These are phyloP conservation scores for Rhodophaea formosa DNA, from an alignment of 2,888 invertebrate species.

Conservation along the genomic window DNA sequence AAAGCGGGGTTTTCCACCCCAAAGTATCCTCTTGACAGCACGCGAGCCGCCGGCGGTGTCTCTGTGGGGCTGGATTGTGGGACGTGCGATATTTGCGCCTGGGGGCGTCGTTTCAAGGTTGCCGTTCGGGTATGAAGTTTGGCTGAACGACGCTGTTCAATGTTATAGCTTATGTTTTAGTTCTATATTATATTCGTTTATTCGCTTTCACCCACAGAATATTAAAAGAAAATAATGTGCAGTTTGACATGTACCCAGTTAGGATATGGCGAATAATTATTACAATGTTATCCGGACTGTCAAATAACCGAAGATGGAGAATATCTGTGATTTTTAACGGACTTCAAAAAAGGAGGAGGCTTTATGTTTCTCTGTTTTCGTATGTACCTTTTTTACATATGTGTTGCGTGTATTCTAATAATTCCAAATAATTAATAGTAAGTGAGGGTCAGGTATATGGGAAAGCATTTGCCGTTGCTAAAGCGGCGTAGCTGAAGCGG, in stretches of 20 bases:
- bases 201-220: not conserved
- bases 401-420: no score
- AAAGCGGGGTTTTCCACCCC: constrained; percentile 70
- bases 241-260: no score
- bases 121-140: not conserved
- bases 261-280: not conserved
- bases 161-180: not conserved
- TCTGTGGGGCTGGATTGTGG: constrained; percentile 33
- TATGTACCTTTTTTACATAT: no score
- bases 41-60: constrained; percentile 43
- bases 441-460: no score
- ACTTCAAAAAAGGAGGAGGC: no score
- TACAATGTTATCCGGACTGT: no score
- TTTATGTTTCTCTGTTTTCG: no score
- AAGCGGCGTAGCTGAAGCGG: no score
- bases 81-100: constrained; percentile 32
- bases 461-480: no score
- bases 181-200: not conserved
- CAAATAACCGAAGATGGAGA: no score
- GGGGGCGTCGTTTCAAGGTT: constrained; percentile 7
- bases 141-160: not conserved
- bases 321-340: no score
- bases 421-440: no score
- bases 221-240: not conserved
- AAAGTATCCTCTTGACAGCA: constrained; percentile 65